Conservation (phyloP, 2,797 vertebrate genomes). For the Phataginus tetradactyla region DNA sequence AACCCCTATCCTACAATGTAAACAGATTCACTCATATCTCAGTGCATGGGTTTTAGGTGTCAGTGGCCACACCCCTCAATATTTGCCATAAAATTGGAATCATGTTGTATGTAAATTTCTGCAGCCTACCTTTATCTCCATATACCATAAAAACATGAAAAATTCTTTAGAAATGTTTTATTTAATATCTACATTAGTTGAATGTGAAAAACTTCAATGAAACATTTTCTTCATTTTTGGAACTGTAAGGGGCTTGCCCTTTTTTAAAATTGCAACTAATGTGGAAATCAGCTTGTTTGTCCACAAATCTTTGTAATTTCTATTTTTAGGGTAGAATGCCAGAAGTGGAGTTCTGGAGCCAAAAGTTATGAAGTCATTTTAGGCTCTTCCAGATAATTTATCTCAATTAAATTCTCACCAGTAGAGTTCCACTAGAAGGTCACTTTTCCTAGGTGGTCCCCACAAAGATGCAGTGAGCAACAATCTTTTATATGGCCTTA, state of each 20-base stretch:
- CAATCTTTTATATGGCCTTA: background rate
- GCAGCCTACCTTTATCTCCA: background rate
- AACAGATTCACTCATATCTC: background rate
- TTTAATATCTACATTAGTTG: background rate
- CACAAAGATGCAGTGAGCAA: background rate
- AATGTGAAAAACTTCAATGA: background rate
- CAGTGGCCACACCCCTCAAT: background rate
- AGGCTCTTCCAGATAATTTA: background rate
- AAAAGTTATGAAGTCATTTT: background rate
- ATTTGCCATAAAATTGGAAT: background rate
- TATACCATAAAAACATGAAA: slow-evolving; percentile 17
- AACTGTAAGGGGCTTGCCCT: background rate
- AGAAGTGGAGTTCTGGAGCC: background rate
- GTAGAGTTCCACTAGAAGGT: background rate
- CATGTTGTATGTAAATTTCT: background rate
- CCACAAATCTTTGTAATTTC: background rate
- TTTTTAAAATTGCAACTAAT: background rate
- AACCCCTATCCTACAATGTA: background rate
- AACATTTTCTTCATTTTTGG: background rate
- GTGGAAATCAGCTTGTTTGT: background rate
- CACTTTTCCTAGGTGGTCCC: background rate
- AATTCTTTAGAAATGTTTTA: background rate
- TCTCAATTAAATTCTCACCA: background rate
- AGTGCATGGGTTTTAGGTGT: background rate
- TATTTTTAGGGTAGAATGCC: background rate